Evolutionary conservation across 1,140 invertebrate genomes (phyloP).

Genomic region (Heliconius melpomene): DNA sequence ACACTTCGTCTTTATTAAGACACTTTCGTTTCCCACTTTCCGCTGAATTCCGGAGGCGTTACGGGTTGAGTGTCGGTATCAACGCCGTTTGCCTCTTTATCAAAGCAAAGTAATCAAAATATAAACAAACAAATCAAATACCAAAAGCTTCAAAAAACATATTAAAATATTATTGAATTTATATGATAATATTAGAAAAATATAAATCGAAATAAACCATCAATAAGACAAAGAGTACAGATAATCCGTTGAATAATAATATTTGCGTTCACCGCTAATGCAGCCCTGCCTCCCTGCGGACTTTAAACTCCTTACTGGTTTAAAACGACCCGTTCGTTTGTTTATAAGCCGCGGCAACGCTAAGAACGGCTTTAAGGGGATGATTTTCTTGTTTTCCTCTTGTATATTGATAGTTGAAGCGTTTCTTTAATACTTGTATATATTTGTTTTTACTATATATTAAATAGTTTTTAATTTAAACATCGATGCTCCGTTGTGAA

Average conservation of each 20-base stretch:
- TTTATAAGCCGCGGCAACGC: conserved; percentile 51
- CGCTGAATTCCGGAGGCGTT: too few relatives aligned
- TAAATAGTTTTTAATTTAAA: neutral
- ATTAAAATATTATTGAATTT: neutral
- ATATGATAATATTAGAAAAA: neutral
- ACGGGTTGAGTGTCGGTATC: too few relatives aligned
- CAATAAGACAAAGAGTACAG: conserved; percentile 38
- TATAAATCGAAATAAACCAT: conserved; percentile 12
- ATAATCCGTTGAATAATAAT: conserved; percentile 73
- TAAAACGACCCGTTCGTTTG: conserved; percentile 58
- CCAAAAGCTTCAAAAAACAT: neutral
- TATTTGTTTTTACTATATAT: too few relatives aligned
- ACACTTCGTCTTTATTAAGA: too few relatives aligned
- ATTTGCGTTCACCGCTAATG: conserved; percentile 72
- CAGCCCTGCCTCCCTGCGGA: conserved; percentile 62
- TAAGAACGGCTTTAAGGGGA: conserved; percentile 20
- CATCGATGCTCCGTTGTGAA: too few relatives aligned
- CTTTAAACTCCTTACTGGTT: conserved; percentile 76
- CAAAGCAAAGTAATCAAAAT: neutral
- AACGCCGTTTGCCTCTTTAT: too few relatives aligned
- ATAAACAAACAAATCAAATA: too few relatives aligned
- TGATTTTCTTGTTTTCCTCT: conserved; percentile 6
- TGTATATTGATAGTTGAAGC: neutral
- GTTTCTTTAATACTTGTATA: too few relatives aligned
- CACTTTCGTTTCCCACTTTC: too few relatives aligned